Percentiles rank a stretch among this genome's conserved stretches.
These are phyloP conservation scores for Bufo gargarizans DNA, from an alignment of 2,113 vertebrate species.

Conservation along the genomic window DNA sequence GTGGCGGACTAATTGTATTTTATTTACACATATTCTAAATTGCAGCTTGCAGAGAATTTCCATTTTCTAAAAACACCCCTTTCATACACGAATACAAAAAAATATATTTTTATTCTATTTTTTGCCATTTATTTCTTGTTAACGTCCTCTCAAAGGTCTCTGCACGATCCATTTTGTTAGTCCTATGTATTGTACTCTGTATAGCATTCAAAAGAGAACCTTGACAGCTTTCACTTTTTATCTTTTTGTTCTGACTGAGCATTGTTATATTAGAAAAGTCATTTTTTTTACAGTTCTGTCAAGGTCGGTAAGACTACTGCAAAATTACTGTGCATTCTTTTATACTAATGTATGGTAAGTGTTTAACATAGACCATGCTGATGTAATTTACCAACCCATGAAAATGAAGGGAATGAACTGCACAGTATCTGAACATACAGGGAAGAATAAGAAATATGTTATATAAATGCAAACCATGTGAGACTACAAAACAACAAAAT, in stretches of 20 bases:
- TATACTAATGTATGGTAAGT: neutral
- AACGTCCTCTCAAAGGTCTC: constrained; percentile 34
- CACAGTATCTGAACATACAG: neutral
- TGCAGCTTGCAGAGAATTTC: constrained; percentile 35
- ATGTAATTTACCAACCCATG: constrained; percentile 7
- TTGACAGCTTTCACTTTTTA: constrained; percentile 51
- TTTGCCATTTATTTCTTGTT: constrained; percentile 10
- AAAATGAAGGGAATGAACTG: neutral
- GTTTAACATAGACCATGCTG: neutral
- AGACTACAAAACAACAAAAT: neutral
- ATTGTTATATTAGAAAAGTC: neutral
- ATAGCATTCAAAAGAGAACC: constrained; percentile 37
- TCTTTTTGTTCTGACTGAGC: constrained; percentile 38
- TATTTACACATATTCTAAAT: constrained; percentile 38
- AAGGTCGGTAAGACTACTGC: constrained; percentile 12
- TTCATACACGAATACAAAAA: constrained; percentile 5
- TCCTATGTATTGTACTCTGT: constrained; percentile 41
- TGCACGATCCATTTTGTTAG: constrained; percentile 34
- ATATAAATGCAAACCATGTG: neutral
- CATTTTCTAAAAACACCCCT: constrained; percentile 15
- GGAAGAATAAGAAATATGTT: neutral
- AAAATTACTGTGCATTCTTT: constrained; percentile 2
- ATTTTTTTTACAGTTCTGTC: constrained; percentile 12
- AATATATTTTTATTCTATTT: constrained; percentile 28
- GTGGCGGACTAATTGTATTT: neutral